Conservation (phyloP, 2,888 invertebrate genomes). For the Ophonus ardosiacus region DNA sequence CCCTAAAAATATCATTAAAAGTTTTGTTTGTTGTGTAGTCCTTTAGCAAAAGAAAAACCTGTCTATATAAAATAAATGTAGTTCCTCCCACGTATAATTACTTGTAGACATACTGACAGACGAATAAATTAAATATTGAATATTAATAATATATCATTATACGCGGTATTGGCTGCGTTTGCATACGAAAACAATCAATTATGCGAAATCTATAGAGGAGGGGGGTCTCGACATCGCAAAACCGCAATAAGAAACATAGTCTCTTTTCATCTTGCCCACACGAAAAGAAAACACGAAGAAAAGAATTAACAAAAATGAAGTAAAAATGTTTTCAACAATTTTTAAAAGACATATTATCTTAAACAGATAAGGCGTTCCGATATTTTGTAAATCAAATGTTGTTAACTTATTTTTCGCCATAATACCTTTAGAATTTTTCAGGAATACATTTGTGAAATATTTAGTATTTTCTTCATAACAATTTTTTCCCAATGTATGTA, state of each 20-base stretch:
- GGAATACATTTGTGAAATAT: too few species aligned
- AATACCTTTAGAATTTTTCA: too few species aligned
- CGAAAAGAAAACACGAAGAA: too few species aligned
- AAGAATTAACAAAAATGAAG: too few species aligned
- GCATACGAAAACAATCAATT: constrained; percentile 59
- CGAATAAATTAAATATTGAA: constrained; percentile 59
- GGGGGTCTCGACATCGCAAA: constrained; percentile 54
- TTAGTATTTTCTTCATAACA: too few species aligned
- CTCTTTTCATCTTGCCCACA: too few species aligned
- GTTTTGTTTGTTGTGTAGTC: neutral
- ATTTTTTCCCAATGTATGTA: too few species aligned
- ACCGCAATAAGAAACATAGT: neutral
- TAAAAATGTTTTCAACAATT: too few species aligned
- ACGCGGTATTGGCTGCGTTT: constrained; percentile 56
- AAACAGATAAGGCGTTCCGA: too few species aligned
- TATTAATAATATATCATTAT: constrained; percentile 61
- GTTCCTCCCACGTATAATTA: constrained; percentile 59
- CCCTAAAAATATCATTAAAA: neutral
- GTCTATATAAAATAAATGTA: constrained; percentile 56
- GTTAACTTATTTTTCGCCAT: too few species aligned
- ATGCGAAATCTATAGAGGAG: constrained; percentile 39
- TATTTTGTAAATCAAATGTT: too few species aligned
- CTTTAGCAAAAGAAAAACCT: constrained; percentile 16
- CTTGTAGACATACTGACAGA: constrained; percentile 54
- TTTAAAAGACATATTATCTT: too few species aligned